Evolutionary conservation across 1,140 invertebrate genomes (phyloP).

Genomic region (Bombus turneri): DNA sequence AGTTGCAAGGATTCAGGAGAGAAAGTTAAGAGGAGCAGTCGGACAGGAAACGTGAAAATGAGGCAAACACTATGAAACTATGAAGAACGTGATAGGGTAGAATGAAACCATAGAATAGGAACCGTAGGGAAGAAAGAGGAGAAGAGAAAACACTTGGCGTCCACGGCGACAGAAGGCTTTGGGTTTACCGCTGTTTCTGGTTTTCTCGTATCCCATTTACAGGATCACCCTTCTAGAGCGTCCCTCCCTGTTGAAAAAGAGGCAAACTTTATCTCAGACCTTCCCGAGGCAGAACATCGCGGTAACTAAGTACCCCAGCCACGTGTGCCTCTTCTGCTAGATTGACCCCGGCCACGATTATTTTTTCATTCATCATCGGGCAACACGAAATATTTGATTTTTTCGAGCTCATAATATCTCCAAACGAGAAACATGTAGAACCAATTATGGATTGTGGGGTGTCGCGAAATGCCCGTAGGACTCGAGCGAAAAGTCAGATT

Average conservation of each 20-base stretch:
- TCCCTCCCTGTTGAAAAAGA: slow-evolving; percentile 10
- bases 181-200: slow-evolving; percentile 63
- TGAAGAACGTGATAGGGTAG: too few species aligned
- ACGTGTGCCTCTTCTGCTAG: slow-evolving; percentile 58
- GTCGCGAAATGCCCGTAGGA: background rate
- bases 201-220: slow-evolving; percentile 58
- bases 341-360: slow-evolving; percentile 58
- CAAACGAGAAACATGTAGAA: background rate
- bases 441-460: background rate
- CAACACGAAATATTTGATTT: background rate
- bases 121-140: background rate
- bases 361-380: slow-evolving; percentile 41
- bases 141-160: slow-evolving; percentile 35
- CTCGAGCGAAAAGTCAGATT: background rate
- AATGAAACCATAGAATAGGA: background rate
- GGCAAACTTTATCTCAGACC: slow-evolving; percentile 64
- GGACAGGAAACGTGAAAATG: slow-evolving; percentile 16
- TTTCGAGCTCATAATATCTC: background rate
- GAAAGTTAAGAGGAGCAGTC: background rate
- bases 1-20: background rate
- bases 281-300: slow-evolving; percentile 57
- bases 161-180: slow-evolving; percentile 47
- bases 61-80: background rate
- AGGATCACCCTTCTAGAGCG: slow-evolving; percentile 60
- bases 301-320: slow-evolving; percentile 57